Base-by-base conservation (phyloP, 2,113 vertebrate species). In the Tragelaphus strepsiceros region DNA sequence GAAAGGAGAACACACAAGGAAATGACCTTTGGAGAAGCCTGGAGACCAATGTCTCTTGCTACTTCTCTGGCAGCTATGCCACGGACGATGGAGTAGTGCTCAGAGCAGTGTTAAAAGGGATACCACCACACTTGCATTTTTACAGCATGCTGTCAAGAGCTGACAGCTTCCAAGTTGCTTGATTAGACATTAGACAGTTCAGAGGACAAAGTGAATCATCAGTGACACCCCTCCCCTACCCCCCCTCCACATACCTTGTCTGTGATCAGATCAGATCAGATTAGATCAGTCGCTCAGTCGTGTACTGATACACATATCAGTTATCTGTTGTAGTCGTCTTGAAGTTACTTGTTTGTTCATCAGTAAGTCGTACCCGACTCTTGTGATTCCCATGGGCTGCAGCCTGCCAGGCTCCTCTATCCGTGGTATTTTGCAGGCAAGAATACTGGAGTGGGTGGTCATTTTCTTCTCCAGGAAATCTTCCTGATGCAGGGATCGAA, bases 21-120 rank as follows among this genome's bases (percentile, higher is more conserved):
- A 53, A 30, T 61, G 28, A 6, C 64, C 2, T 12, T 51, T 39
- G 14, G 74, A 35, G n/a, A 56, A 24, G 56, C 17, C 46, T 82
- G 49, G 21, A 88, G 74, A 49, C 53, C 6, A 26, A 2, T 1
- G 22, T 64, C 49, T 28, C 21, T 71, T 13, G 67, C 2, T 19
- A 7, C 83, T 14, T 32, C 81, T 46, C 58, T 56, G 84, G 35
- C 26, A 1, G 2, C 32, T 11, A 24, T 30, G 53, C 51, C 10
- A 0, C 0, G 16, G 53, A 0, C 30, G 78, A 28, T 2, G 22
- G 46, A 35, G 7, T 12, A n/a, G 7, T 32, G 39, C 46, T 61
- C 28, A 59, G 71, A 43, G 74, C 62, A 14, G 39, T 15, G 67
- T 0, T 7, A 9, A 43, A 49, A 58, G 62, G 53, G 3, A 14